Evolutionary conservation across 2,888 invertebrate species (phyloP).

Genomic region (Netelia fuscicornis): DNA sequence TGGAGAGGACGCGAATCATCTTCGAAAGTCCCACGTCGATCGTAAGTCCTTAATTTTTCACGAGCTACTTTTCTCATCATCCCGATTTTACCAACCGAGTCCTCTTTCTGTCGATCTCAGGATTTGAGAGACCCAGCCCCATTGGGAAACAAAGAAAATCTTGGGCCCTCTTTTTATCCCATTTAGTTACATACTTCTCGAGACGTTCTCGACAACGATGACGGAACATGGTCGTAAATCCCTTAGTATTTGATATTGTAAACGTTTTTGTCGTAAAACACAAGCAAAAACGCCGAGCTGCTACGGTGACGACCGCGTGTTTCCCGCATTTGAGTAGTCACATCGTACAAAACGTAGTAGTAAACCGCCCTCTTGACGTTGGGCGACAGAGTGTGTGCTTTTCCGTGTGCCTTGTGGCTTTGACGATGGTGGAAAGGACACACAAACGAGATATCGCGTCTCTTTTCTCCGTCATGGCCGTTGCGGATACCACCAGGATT

Average conservation of each 20-base stretch:
- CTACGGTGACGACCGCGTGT: conserved; percentile 64
- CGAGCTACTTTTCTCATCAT: too few relatives aligned
- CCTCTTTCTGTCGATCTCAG: not conserved
- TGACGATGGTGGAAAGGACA: conserved; percentile 1
- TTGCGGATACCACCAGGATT: conserved; percentile 78
- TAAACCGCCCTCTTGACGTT: conserved; percentile 29
- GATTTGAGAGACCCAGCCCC: not conserved
- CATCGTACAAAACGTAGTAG: conserved; percentile 65
- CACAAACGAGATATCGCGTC: conserved; percentile 11
- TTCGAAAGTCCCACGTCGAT: conserved; percentile 97
- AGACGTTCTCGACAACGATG: conserved; percentile 60
- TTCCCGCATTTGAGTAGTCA: conserved; percentile 76
- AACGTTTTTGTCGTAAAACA: conserved; percentile 78
- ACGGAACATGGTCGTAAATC: conserved; percentile 69
- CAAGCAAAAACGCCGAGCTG: conserved; percentile 43
- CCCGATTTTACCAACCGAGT: not conserved
- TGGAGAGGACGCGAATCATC: conserved; percentile 97
- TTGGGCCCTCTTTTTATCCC: not conserved
- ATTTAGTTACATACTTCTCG: not conserved
- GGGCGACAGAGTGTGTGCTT: conserved; percentile 8
- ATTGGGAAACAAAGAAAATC: conserved; percentile 11
- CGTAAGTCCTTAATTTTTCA: conserved; percentile 89
- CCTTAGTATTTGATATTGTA: conserved; percentile 76
- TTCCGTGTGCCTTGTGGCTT: conserved; percentile 42
- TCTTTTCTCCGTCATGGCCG: conserved; percentile 68